These are phyloP conservation scores for Temnothorax longispinosus DNA, from an alignment of 1,140 invertebrate species.

Conservation along the genomic window DNA sequence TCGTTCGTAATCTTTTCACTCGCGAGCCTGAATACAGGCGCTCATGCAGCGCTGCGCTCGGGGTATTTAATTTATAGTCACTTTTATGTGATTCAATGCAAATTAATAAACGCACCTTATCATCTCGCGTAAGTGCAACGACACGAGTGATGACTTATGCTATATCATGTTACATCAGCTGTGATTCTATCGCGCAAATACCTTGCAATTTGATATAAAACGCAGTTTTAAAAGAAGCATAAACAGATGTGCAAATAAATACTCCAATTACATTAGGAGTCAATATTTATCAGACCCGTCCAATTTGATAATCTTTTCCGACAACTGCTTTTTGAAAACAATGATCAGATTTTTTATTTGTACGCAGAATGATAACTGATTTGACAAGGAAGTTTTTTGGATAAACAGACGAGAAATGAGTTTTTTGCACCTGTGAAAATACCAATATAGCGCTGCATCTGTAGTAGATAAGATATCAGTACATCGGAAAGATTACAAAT, in stretches of 20 bases:
- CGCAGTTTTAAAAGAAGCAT: not conserved
- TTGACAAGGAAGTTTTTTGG: not conserved
- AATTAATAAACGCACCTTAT: conserved; percentile 1
- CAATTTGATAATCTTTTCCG: not conserved
- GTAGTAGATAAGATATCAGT: conserved; percentile 16
- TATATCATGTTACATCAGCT: not conserved
- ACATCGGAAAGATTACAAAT: not conserved
- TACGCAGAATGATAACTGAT: not conserved
- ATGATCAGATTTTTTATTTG: not conserved
- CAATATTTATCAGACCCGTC: not conserved
- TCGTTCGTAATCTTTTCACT: conserved; percentile 39
- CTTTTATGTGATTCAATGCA: not conserved
- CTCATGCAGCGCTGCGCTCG: not conserved
- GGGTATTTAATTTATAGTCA: conserved; percentile 11
- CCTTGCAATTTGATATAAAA: not conserved
- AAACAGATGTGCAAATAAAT: not conserved
- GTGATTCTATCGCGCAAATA: not conserved
- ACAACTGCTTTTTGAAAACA: not conserved
- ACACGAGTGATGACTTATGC: not conserved
- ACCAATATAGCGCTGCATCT: not conserved
- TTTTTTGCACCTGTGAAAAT: not conserved
- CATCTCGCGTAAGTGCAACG: conserved; percentile 5
- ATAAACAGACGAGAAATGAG: not conserved
- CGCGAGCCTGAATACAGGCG: not conserved
- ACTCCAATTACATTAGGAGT: not conserved